A percentile compares a stretch with the other conserved stretches of the same genome.
These are phyloP conservation scores for Bimastos eiseni DNA, from an alignment of 2,888 invertebrate species.

Conservation along the genomic window DNA sequence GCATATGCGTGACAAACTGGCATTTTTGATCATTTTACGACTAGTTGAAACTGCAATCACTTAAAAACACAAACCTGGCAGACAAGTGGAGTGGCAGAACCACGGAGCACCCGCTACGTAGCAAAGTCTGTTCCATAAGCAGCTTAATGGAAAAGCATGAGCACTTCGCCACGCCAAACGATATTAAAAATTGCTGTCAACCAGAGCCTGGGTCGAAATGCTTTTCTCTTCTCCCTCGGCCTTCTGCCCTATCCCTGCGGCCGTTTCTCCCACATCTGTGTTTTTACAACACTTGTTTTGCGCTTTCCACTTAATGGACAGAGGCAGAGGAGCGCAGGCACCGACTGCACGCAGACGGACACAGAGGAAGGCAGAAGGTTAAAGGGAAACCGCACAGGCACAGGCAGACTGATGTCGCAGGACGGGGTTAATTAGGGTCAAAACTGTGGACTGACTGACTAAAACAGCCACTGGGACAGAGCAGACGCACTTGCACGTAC, in stretches of 20 bases:
- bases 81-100: background rate
- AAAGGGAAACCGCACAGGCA: background rate
- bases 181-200: slow-evolving; percentile 13
- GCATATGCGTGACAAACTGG: background rate
- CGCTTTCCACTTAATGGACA: slow-evolving; percentile 8
- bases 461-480: background rate
- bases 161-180: background rate
- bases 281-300: background rate
- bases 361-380: background rate
- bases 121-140: background rate
- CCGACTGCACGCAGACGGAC: background rate
- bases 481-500: background rate
- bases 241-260: background rate
- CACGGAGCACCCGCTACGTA: background rate
- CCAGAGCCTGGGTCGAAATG: background rate
- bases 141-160: background rate
- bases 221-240: background rate
- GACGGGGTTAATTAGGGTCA: background rate
- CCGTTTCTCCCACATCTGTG: background rate
- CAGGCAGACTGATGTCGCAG: background rate
- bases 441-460: background rate
- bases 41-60: background rate
- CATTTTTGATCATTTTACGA: background rate
- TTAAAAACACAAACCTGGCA: background rate
- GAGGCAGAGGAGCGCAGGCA: background rate